Base-by-base conservation (phyloP, 2,113 vertebrate species). In the Stictonetta naevosa region DNA sequence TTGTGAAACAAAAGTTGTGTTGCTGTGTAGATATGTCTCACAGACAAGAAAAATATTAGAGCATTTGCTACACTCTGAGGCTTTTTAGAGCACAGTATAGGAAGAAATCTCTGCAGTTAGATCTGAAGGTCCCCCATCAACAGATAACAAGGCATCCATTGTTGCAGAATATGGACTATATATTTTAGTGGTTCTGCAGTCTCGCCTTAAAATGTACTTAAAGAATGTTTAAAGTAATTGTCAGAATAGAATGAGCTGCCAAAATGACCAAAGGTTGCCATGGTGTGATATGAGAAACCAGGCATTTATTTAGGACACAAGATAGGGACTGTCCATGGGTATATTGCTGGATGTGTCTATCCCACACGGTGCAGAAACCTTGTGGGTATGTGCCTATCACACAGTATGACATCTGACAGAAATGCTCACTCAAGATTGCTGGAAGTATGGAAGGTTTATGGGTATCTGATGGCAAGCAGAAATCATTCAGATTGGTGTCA, bases 401-500 rank as follows among this genome's bases (percentile, higher is more conserved):
- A 33, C 4, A 36, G 17, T 13, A 58, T 19, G 53, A 77, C 10
- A 8, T 50, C 28, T 42, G 42, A 23, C 1, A 63, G 44, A 87
- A 83, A 34, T 26, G 31, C 12, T 84, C 8, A 16, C 8, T 36
- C 28, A 42, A 0, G 1, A 36, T n/a, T 58, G 28, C 20, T 66
- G 48, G 31, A 76, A 90, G 52, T 18, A 82, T 14, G 7, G 13
- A 75, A 58, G 11, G 33, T 36, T 74, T 10, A 2, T 25, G 28
- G 1, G 4, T 25, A 23, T 48, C 34, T 48, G 28, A 3, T 75
- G 15, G 28, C 25, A 7, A 2, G 4, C 4, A 20, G 5, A 7
- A 38, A 23, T 53, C 8, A 6, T 88, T 38, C 58, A 38, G 12
- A 34, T 6, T 28, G 31, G 6, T 40, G n/a, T 59, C 26, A 53